phyloP scores from a whole-genome alignment of 2,797 vertebrate species.

The Micropoecilia bifurca region DNA sequence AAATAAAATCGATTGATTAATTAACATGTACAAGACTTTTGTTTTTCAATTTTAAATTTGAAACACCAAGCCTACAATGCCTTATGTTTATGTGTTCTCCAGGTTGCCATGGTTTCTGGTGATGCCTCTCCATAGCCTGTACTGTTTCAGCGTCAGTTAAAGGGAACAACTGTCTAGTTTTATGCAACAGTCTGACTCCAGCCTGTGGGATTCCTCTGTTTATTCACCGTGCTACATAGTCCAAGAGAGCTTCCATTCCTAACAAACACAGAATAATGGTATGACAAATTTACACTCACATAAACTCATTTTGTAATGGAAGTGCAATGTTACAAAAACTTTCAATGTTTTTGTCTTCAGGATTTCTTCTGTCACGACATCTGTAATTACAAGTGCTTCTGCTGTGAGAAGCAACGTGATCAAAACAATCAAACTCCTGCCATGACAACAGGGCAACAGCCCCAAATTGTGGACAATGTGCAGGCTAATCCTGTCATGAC shows the following conservation, averaged over 20 bases:
- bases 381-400: no score
- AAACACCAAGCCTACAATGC: not conserved
- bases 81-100: not conserved
- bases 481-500: not conserved
- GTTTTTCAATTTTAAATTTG: no score
- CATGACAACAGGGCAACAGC: not conserved
- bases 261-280: conserved; percentile 61
- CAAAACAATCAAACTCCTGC: conserved; percentile 14
- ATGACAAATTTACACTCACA: not conserved
- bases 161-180: conserved; percentile 41
- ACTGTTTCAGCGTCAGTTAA: conserved; percentile 44
- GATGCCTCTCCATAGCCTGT: conserved; percentile 64
- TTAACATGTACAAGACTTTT: not conserved
- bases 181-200: conserved; percentile 33
- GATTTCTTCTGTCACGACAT: conserved; percentile 68
- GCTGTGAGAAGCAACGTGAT: conserved; percentile 75
- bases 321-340: not conserved
- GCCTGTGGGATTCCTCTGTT: conserved; percentile 21
- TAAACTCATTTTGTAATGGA: not conserved
- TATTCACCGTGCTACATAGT: conserved; percentile 38
- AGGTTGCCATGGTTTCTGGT: conserved; percentile 60
- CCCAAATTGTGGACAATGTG: not conserved
- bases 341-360: conserved; percentile 39
- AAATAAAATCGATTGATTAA: no score
- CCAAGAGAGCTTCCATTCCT: conserved; percentile 40